Evolutionary conservation across 2,888 invertebrate species (phyloP).

Genomic region (Ochropleura plecta): DNA sequence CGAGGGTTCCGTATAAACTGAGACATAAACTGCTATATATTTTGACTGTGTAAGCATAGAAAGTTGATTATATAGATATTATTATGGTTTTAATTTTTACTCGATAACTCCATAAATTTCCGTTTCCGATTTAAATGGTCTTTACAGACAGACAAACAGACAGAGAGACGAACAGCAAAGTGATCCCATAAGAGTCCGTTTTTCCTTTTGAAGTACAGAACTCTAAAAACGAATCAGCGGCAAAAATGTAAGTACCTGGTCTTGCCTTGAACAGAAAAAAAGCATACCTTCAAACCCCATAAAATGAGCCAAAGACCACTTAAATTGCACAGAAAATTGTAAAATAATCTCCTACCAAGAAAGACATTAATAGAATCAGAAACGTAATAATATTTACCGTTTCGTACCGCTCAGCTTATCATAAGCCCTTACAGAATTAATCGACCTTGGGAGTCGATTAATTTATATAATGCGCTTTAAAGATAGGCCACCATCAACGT

Average conservation of each 20-base stretch:
- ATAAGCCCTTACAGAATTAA: slow-evolving; percentile 66
- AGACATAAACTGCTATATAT: too few relatives aligned
- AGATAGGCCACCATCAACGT: slow-evolving; percentile 83
- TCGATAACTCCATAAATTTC: too few relatives aligned
- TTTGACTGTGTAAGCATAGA: too few relatives aligned
- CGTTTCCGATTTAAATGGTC: too few relatives aligned
- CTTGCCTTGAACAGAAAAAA: neutral
- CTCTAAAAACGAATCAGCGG: too few relatives aligned
- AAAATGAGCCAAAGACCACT: neutral
- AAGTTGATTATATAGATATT: too few relatives aligned
- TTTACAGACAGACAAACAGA: too few relatives aligned
- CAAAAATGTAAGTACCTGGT: neutral
- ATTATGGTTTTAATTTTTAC: too few relatives aligned
- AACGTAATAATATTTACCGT: slow-evolving; percentile 55
- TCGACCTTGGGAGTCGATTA: slow-evolving; percentile 73
- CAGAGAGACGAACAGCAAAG: too few relatives aligned
- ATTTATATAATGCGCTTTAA: slow-evolving; percentile 79
- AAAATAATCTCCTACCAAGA: slow-evolving; percentile 8
- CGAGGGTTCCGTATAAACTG: too few relatives aligned
- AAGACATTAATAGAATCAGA: slow-evolving; percentile 36
- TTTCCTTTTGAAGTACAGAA: too few relatives aligned
- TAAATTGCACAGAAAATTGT: neutral
- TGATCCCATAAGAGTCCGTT: too few relatives aligned
- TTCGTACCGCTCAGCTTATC: slow-evolving; percentile 40
- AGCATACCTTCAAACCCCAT: neutral